phyloP scores from a whole-genome alignment of 2,113 vertebrate genomes.

The Eulemur macaco region DNA sequence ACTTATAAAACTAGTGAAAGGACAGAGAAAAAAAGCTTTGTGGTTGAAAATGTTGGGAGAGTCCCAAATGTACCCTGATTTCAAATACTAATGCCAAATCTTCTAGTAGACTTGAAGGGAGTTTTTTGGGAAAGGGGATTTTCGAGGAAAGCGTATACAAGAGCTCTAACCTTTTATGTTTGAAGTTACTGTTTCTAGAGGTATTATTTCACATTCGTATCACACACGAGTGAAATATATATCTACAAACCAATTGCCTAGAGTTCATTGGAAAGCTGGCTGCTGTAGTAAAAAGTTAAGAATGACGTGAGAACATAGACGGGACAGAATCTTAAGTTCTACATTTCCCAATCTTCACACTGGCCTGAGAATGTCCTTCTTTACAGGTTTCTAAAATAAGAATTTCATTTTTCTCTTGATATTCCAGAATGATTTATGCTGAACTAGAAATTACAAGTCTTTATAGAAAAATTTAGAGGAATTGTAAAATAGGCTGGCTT shows the following conservation, averaged over 20 bases:
- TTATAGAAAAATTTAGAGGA: constrained; percentile 60
- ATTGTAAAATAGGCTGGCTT: constrained; percentile 71
- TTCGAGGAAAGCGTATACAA: not conserved
- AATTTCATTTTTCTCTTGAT: constrained; percentile 14
- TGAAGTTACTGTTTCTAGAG: not conserved
- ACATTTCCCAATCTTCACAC: not conserved
- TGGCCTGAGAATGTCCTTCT: not conserved
- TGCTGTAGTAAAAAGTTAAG: not conserved
- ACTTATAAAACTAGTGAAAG: constrained; percentile 25
- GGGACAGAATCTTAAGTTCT: not conserved
- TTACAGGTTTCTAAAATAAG: not conserved
- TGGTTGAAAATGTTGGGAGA: not conserved
- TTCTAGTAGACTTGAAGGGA: not conserved
- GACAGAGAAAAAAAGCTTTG: not conserved
- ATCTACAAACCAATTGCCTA: not conserved
- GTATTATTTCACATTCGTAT: constrained; percentile 25
- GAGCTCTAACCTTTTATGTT: not conserved
- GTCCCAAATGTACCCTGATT: not conserved
- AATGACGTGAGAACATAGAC: not conserved
- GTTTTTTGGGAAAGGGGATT: constrained; percentile 11
- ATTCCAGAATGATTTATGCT: constrained; percentile 10
- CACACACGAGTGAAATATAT: not conserved
- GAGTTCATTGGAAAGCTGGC: not conserved
- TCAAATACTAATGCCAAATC: constrained; percentile 24
- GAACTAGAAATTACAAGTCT: constrained; percentile 48